A percentile compares a stretch with the other conserved stretches of the same genome.
Evolutionary conservation across 2,888 invertebrate species (phyloP).

Genomic region (Eustalomyia histrio): DNA sequence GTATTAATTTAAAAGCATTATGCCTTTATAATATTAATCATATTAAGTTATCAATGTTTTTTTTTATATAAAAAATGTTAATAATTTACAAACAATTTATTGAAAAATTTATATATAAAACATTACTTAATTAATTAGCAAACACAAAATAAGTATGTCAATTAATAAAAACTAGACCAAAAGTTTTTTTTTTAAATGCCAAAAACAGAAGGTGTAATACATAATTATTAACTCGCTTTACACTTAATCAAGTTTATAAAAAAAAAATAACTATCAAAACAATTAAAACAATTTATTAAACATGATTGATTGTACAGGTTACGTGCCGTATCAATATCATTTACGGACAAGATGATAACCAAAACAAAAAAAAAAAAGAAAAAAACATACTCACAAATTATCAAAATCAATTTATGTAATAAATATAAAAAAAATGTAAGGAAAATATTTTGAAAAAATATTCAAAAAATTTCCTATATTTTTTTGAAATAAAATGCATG

Average conservation of each 20-base stretch:
- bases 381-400: too few species aligned
- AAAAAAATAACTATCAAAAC: slow-evolving; percentile 11
- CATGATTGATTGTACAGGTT: slow-evolving; percentile 60
- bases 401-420: slow-evolving; percentile 50
- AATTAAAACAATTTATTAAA: slow-evolving; percentile 52
- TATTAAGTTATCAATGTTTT: slow-evolving; percentile 1
- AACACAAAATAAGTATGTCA: slow-evolving; percentile 22
- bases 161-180: slow-evolving; percentile 24
- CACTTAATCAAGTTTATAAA: slow-evolving; percentile 34
- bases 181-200: background rate
- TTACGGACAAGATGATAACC: slow-evolving; percentile 25
- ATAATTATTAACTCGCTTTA: slow-evolving; percentile 32
- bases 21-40: background rate
- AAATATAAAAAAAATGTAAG: background rate
- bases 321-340: slow-evolving; percentile 40
- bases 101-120: slow-evolving; percentile 22
- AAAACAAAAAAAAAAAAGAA: slow-evolving; percentile 44
- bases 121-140: slow-evolving; percentile 9
- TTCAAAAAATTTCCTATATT: slow-evolving; percentile 8
- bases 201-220: slow-evolving; percentile 35
- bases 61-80: background rate
- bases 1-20: too few species aligned
- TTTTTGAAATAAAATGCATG: background rate
- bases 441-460: background rate
- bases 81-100: slow-evolving; percentile 5